Evolutionary conservation across 2,797 vertebrate species (phyloP).

Genomic region (Alca torda): DNA sequence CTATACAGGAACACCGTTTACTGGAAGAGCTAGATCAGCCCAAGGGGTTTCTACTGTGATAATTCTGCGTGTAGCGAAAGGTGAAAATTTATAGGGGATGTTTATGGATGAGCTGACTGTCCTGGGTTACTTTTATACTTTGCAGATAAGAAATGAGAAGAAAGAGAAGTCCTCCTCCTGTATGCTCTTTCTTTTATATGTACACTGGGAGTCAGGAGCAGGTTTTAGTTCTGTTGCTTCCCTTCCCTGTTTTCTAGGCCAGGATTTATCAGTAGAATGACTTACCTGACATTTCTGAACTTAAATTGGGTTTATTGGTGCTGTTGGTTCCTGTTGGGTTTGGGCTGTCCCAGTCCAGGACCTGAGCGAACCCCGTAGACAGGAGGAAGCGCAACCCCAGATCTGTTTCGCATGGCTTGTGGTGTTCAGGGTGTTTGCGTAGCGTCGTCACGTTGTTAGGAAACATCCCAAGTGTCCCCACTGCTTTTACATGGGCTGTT

Average conservation of each 20-base stretch:
- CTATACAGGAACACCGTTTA: neutral
- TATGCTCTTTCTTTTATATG: neutral
- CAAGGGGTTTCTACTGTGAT: neutral
- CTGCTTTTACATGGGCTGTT: neutral
- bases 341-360: neutral
- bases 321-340: neutral
- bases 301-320: neutral
- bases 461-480: neutral
- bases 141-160: neutral
- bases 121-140: neutral
- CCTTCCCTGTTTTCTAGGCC: neutral
- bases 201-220: neutral
- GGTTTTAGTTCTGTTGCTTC: neutral
- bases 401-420: too few species aligned
- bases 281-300: neutral
- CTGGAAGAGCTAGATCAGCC: neutral
- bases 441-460: neutral
- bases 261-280: neutral
- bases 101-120: constrained; percentile 19
- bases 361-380: accelerated
- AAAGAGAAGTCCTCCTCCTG: neutral
- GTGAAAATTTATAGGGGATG: neutral
- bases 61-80: neutral
- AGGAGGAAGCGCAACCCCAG: neutral
- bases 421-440: neutral